These are phyloP conservation scores for Lithophane socia DNA, from an alignment of 2,888 invertebrate species.

Conservation along the genomic window DNA sequence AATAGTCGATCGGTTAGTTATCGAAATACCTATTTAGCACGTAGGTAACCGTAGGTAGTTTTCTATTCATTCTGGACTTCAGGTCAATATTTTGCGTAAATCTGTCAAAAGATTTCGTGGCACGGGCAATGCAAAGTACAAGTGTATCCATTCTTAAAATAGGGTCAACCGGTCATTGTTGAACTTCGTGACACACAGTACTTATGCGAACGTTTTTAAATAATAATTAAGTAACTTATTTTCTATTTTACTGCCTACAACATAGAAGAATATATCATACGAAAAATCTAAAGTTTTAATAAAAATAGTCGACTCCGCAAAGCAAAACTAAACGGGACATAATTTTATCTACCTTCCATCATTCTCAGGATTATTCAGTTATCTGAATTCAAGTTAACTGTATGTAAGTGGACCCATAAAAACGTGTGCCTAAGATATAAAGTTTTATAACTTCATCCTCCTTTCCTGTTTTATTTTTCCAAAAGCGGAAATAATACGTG, in stretches of 20 bases:
- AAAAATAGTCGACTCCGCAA: neutral
- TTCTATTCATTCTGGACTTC: neutral
- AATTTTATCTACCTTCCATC: neutral
- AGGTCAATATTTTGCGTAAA: neutral
- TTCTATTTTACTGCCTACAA: neutral
- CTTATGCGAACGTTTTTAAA: neutral
- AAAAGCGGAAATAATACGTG: conserved; percentile 44
- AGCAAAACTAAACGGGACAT: neutral
- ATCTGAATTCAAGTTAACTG: too few relatives aligned
- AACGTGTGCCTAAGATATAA: neutral
- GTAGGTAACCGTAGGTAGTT: neutral
- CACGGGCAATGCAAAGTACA: neutral
- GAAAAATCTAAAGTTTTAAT: neutral
- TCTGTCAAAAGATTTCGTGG: neutral
- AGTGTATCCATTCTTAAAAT: neutral
- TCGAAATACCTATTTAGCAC: neutral
- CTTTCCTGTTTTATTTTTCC: neutral
- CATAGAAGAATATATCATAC: neutral
- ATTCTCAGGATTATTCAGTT: neutral
- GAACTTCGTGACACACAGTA: neutral
- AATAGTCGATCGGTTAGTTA: too few relatives aligned
- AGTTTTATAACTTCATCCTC: neutral
- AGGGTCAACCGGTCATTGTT: neutral
- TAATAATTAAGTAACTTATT: neutral
- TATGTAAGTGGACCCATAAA: too few relatives aligned